Percentiles rank a stretch among this genome's conserved stretches.
Conservation (phyloP, 2,797 vertebrate genomes). For the Anniella stebbinsi region DNA sequence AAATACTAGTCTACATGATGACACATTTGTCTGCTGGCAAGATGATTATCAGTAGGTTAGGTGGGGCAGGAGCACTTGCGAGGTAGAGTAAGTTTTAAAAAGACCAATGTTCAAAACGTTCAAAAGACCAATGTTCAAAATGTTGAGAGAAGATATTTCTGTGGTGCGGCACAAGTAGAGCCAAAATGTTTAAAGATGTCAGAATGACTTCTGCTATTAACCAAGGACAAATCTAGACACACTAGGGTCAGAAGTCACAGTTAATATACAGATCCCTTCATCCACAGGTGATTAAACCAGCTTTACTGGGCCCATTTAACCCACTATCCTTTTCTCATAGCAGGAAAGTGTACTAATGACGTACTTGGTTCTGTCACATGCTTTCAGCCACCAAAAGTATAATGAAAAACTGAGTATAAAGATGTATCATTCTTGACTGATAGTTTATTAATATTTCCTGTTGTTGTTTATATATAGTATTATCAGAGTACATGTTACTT, state of each 20-base stretch:
- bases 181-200: neutral
- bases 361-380: neutral
- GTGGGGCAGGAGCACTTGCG: too few relatives aligned
- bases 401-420: neutral
- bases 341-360: neutral
- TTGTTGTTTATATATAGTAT: neutral
- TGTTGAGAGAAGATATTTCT: neutral
- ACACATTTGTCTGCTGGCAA: neutral
- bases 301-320: neutral
- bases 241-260: neutral
- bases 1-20: too few relatives aligned
- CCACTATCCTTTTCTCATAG: neutral
- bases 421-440: neutral
- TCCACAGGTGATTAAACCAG: neutral
- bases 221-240: neutral
- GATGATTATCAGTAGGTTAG: neutral
- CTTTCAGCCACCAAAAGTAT: neutral
- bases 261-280: neutral
- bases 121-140: too few relatives aligned
- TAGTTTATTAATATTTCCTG: neutral
- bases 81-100: too few relatives aligned
- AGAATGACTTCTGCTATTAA: neutral
- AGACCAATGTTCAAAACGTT: too few relatives aligned
- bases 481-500: neutral
- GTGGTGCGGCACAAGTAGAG: neutral